These are phyloP conservation scores for Cryptotis parvus DNA, from an alignment of 2,113 vertebrate species.

Conservation along the genomic window DNA sequence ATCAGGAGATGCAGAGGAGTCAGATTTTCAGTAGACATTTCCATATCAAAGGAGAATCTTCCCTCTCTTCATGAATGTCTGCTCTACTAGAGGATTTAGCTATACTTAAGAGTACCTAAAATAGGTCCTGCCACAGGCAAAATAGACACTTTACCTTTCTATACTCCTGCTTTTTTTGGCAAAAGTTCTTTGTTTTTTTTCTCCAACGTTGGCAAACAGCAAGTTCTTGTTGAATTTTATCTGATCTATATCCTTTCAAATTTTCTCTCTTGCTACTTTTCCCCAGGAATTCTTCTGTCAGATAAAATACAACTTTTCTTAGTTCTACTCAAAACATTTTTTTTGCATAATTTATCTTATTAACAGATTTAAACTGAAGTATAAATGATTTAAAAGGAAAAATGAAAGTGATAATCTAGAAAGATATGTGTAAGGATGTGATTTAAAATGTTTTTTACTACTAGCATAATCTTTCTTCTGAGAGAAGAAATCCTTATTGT, in stretches of 20 bases:
- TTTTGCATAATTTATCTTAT: not conserved
- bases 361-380: constrained; percentile 34
- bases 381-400: constrained; percentile 29
- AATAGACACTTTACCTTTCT: not conserved
- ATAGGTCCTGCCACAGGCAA: not conserved
- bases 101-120: not conserved
- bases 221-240: not conserved
- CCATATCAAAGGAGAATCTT: constrained; percentile 42
- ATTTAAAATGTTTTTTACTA: not conserved
- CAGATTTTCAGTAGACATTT: constrained; percentile 33
- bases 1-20: not conserved
- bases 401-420: not conserved
- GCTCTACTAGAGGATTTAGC: not conserved
- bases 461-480: not conserved
- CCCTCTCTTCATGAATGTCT: not conserved
- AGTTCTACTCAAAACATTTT: not conserved
- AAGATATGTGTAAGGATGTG: not conserved
- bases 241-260: not conserved
- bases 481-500: not conserved
- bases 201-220: not conserved
- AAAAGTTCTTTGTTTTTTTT: not conserved
- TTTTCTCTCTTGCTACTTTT: not conserved
- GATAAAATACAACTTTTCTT: constrained; percentile 23
- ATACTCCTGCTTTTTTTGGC: not conserved
- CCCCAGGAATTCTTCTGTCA: not conserved